Percentiles rank a stretch among this genome's conserved stretches.
Evolutionary conservation across 2,888 invertebrate species (phyloP).

Genomic region (Candidula unifasciata): DNA sequence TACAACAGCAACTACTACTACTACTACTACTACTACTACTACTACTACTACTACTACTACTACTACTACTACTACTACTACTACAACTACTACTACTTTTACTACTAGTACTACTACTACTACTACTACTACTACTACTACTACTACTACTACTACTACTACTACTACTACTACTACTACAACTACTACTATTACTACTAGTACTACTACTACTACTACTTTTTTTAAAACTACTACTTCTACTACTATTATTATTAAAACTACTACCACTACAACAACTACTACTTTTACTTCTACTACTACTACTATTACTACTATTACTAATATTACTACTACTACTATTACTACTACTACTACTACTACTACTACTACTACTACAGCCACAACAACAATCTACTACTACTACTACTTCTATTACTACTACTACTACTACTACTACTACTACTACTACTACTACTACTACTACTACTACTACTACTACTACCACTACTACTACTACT

Average conservation of each 20-base stretch:
- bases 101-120: slow-evolving; percentile 16
- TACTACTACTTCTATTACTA: background rate
- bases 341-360: slow-evolving; percentile 27
- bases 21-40: slow-evolving; percentile 25
- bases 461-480: background rate
- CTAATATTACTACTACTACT: slow-evolving; percentile 21
- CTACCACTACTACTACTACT: background rate
- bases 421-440: background rate
- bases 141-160: slow-evolving; percentile 17
- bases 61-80: too few species aligned
- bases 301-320: slow-evolving; percentile 25
- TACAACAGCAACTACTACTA: slow-evolving; percentile 25
- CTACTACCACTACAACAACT: slow-evolving; percentile 22
- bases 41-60: slow-evolving; percentile 11
- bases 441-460: background rate
- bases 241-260: slow-evolving; percentile 15
- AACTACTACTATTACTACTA: too few species aligned
- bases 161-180: background rate
- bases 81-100: background rate
- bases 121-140: slow-evolving; percentile 21
- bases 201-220: too few species aligned
- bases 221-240: background rate
- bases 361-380: slow-evolving; percentile 27
- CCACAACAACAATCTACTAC: background rate
- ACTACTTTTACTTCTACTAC: slow-evolving; percentile 22